Conservation (phyloP, 2,888 invertebrate genomes). For the Lithodes maja region DNA sequence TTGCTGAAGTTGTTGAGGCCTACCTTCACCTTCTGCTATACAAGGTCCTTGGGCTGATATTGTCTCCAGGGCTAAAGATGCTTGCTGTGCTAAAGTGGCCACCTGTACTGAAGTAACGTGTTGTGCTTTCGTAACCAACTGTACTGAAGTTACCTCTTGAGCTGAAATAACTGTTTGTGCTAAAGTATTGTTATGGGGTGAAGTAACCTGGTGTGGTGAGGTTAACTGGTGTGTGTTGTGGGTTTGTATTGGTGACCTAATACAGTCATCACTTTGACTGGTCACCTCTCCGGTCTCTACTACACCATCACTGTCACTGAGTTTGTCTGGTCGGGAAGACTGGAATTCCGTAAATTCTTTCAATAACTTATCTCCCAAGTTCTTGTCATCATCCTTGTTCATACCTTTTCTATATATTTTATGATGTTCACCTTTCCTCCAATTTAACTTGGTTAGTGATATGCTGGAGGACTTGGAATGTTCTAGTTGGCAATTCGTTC, state of each 20-base stretch:
- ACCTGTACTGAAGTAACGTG: too few relatives aligned
- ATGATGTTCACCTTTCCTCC: background rate
- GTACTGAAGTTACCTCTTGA: too few relatives aligned
- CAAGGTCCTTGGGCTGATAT: too few relatives aligned
- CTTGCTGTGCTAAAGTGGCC: too few relatives aligned
- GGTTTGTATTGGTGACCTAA: background rate
- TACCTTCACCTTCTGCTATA: background rate
- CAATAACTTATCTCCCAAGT: conserved; percentile 50
- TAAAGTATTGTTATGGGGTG: too few relatives aligned
- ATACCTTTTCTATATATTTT: background rate
- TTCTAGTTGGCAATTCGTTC: too few relatives aligned
- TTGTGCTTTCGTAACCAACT: too few relatives aligned
- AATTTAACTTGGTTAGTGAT: background rate
- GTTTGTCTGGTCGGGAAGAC: conserved; percentile 45
- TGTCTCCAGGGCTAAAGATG: too few relatives aligned
- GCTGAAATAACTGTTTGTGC: too few relatives aligned
- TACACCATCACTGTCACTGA: conserved; percentile 5
- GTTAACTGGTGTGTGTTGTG: too few relatives aligned
- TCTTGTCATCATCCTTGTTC: conserved; percentile 51
- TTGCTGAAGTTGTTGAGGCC: background rate
- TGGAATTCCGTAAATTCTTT: conserved; percentile 58
- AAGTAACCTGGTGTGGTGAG: too few relatives aligned
- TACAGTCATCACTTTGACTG: background rate
- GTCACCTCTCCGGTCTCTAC: background rate
- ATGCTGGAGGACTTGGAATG: background rate